phyloP scores from a whole-genome alignment of 2,113 vertebrate species.

The Pseudorectes ferrugineus region DNA sequence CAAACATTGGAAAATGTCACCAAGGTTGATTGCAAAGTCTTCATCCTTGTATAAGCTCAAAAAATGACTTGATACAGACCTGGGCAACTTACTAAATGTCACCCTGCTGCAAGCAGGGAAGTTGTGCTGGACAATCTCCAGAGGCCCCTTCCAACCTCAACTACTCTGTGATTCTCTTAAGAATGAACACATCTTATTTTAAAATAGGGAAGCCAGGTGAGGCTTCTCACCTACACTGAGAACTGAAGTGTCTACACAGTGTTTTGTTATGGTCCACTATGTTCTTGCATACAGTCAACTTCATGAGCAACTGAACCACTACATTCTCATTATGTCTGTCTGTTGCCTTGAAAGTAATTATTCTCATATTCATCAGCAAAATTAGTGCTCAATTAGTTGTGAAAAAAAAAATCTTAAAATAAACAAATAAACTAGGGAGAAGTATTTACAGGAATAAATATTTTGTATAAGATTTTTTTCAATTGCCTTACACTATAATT shows the following conservation, averaged over 20 bases:
- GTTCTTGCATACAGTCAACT: not conserved
- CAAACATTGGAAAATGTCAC: not conserved
- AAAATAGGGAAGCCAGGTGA: not conserved
- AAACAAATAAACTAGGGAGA: not conserved
- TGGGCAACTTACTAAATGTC: not conserved
- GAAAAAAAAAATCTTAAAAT: not conserved
- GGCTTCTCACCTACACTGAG: not conserved
- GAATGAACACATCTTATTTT: not conserved
- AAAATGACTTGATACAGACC: not conserved
- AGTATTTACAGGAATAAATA: not conserved
- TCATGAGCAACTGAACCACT: not conserved
- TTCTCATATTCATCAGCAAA: not conserved
- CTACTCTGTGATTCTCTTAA: not conserved
- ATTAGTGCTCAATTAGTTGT: not conserved
- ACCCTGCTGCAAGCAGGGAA: not conserved
- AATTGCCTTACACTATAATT: not conserved
- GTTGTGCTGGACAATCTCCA: not conserved
- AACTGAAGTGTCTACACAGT: not conserved
- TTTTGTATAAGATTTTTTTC: not conserved
- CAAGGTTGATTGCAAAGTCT: not conserved
- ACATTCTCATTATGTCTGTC: not conserved
- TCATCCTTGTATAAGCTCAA: not conserved
- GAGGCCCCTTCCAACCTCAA: not conserved
- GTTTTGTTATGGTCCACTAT: not conserved
- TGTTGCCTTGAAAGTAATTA: not conserved